These are phyloP conservation scores for Agrotis exclamationis DNA, from an alignment of 2,888 invertebrate genomes.

Conservation along the genomic window DNA sequence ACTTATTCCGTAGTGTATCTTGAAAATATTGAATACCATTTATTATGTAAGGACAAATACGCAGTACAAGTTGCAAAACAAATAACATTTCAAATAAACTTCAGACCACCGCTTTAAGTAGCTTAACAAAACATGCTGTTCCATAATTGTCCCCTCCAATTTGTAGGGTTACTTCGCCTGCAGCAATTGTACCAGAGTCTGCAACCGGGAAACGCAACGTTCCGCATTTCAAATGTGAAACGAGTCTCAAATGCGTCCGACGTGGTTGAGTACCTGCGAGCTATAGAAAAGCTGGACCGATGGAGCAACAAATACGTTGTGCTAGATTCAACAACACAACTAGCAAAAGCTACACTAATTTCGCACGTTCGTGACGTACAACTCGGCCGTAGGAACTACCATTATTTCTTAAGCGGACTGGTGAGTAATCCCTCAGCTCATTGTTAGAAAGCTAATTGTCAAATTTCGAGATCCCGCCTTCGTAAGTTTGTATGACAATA, in stretches of 20 bases:
- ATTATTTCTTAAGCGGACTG: conserved; percentile 97
- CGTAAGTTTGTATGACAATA: conserved; percentile 38
- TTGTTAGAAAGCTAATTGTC: conserved; percentile 55
- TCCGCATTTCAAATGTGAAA: conserved; percentile 96
- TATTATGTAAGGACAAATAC: background rate
- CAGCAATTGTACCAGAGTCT: conserved; percentile 98
- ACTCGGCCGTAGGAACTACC: conserved; percentile 97
- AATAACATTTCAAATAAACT: conserved; percentile 2
- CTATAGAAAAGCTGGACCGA: conserved; percentile 95
- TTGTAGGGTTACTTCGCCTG: conserved; percentile 95
- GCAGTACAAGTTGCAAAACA: background rate
- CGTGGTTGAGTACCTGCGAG: conserved; percentile 95
- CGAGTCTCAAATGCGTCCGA: conserved; percentile 96
- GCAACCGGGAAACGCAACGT: conserved; percentile 95
- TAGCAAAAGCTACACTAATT: conserved; percentile 96
- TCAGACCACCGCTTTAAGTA: background rate
- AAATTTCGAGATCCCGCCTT: conserved; percentile 45
- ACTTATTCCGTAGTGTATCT: background rate
- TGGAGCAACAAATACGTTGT: conserved; percentile 97
- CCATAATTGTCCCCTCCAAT: conserved; percentile 50
- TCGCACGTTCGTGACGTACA: conserved; percentile 96
- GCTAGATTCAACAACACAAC: conserved; percentile 96
- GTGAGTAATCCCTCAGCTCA: conserved; percentile 90
- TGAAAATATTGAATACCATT: conserved; percentile 6
- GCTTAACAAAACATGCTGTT: conserved; percentile 5